Evolutionary conservation across 2,113 vertebrate genomes (phyloP).

Genomic region (Sterna hirundo): DNA sequence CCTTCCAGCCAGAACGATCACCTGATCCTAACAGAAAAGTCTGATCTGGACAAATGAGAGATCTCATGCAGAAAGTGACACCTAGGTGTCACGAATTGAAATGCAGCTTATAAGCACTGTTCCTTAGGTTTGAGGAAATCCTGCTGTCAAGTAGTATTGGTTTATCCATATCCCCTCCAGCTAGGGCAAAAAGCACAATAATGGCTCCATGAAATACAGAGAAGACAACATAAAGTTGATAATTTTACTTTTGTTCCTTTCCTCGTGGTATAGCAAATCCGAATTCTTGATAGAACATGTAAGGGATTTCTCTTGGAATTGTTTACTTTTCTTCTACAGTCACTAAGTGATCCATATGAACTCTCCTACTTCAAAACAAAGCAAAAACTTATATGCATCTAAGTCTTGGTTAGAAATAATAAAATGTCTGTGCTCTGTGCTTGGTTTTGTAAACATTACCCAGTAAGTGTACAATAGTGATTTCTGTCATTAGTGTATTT

Average conservation of each 20-base stretch:
- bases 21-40: background rate
- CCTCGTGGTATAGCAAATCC: background rate
- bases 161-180: background rate
- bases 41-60: background rate
- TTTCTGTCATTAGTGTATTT: background rate
- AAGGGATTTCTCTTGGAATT: background rate
- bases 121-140: background rate
- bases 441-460: background rate
- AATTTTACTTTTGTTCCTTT: background rate
- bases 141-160: background rate
- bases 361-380: background rate
- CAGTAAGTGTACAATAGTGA: background rate
- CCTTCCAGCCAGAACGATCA: fast-evolving
- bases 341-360: background rate
- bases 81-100: slow-evolving; percentile 4
- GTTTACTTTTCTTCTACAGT: background rate
- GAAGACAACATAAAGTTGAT: background rate
- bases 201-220: background rate
- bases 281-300: background rate
- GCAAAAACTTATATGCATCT: background rate
- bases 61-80: slow-evolving; percentile 1
- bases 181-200: background rate
- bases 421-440: background rate
- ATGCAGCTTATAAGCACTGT: background rate
- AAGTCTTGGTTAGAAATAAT: background rate